Evolutionary conservation across 2,888 invertebrate species (phyloP), one percentile per base, ranked within the genome.

Genomic region (Tricholauxania praeusta): DNA sequence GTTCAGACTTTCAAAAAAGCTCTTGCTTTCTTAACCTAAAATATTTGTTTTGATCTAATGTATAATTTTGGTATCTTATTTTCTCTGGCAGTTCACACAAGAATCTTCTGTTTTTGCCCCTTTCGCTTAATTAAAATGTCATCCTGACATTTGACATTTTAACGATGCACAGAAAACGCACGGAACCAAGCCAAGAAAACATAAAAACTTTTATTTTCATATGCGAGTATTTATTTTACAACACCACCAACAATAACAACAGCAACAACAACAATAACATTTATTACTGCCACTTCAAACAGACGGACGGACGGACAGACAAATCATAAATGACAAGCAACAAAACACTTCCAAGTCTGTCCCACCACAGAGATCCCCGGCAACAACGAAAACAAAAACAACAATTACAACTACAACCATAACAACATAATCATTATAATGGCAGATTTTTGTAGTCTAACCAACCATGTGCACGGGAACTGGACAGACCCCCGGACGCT

Each of bases 101-200:
- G 5, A 32, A 12, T n/a, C 4, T 39, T 39, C 10, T 39, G 39
- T 39, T 39, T 1, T 39, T 10, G 15, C 47, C 5, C 19, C 55
- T 19, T 22, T 79, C 80, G 77, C 78, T 81, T 83, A 83, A 83
- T 83, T 83, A 83, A 83, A 83, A 80, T 79, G 79, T 83, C 83
- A 83, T 81, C 77, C 81, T 82, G 82, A 82, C 82, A 82, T 83
- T 82, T 83, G 83, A 83, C 83, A 83, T 83, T 83, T 83, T 83
- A 81, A 83, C 82, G 83, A 83, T 77, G 60, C 68, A 57, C 63
- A 19, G 48, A 15, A 63, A 63, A 48, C 63, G 19, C 19, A n/a
- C 32, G 55, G 47, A 22, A 22, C 52, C 51, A 68, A 62, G 39
- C 53, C 53, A n/a, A 62, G 63, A 17, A 68, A 69, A 17, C 70